A percentile compares a stretch with the other conserved stretches of the same genome.
These are phyloP conservation scores for Cynoglossus semilaevis DNA, from an alignment of 2,113 vertebrate species.

Conservation along the genomic window DNA sequence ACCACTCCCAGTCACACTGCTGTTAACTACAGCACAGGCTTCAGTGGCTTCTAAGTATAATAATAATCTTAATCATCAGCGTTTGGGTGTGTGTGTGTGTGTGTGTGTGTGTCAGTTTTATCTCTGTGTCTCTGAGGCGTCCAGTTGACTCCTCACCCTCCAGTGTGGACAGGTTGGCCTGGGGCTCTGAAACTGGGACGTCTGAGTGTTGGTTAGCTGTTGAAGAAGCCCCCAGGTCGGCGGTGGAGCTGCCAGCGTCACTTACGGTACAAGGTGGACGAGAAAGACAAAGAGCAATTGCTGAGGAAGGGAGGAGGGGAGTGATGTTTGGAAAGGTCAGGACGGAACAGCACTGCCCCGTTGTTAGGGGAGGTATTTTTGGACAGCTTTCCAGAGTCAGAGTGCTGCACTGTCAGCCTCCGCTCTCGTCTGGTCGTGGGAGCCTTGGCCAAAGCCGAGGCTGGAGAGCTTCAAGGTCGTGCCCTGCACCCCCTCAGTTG, in stretches of 20 bases:
- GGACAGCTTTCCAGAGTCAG: constrained; percentile 45
- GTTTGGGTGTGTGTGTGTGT: not conserved
- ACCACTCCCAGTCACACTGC: constrained; percentile 54
- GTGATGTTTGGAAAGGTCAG: constrained; percentile 54
- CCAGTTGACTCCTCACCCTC: constrained; percentile 46
- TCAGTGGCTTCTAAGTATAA: too few species aligned
- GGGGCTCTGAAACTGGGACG: constrained; percentile 67
- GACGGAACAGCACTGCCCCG: constrained; percentile 39
- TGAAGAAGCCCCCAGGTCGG: constrained; percentile 23
- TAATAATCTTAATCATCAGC: too few species aligned
- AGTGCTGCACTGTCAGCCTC: constrained; percentile 49
- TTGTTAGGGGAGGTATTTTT: constrained; percentile 61
- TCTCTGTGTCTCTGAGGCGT: constrained; percentile 34
- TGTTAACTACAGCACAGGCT: constrained; percentile 1
- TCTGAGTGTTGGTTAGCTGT: constrained; percentile 46
- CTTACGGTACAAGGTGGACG: constrained; percentile 32
- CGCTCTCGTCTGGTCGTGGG: constrained; percentile 27
- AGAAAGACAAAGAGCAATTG: constrained; percentile 26
- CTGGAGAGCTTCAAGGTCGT: constrained; percentile 53
- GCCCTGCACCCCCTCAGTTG: constrained; percentile 48
- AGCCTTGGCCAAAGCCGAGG: constrained; percentile 33
- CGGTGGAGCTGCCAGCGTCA: constrained; percentile 42
- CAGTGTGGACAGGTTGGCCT: constrained; percentile 52
- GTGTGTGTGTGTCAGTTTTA: constrained; percentile 26
- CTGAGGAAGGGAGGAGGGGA: constrained; percentile 27